Evolutionary conservation across 2,888 invertebrate genomes (phyloP), one percentile per base, ranked within the genome.

Genomic region (Punctoribates punctum): DNA sequence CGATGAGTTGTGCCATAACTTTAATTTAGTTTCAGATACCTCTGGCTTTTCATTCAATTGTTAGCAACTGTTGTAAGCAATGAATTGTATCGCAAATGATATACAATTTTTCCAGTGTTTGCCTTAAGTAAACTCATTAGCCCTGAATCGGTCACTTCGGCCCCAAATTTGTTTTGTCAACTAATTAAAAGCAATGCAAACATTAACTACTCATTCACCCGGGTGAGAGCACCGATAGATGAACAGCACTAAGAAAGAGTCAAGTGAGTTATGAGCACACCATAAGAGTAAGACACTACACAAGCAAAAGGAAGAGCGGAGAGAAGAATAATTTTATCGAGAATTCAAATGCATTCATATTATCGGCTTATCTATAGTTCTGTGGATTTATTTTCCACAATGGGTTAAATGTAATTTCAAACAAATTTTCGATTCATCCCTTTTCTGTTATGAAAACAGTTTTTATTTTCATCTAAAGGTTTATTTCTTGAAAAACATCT

Each of bases 141-240:
- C 54, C n/a, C 20, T 20, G 20, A 54, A 20, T 20, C 8, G 54
- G 54, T n/a, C 54, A 54, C 8, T 54, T 54, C n/a, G n/a, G 20
- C 11, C 4, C 4, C 6, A 8, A 54, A 54, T 54, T n/a, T 17
- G 54, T 54, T 54, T 54, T 54, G 54, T 54, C 20, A 8, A 20
- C 54, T 54, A 54, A 54, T 54, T 54, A 54, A 54, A 54, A 54
- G 54, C 17, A 20, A 54, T 54, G n/a, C 54, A 54, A 54, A 54
- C 54, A 54, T 20, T 54, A 54, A n/a, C 6, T n/a, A 34, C 34
- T 34, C 8, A 34, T 8, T 34, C 8, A 54, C 17, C n/a, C 20
- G 54, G n/a, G 6, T 48, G n/a, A 17, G n/a, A 48, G 13, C 48
- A 48, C 48, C 48, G 48, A 13, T 17, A 48, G 48, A 17, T 48